Percentiles rank a stretch among this genome's conserved stretches.
These are phyloP conservation scores for Solenodon paradoxus DNA, from an alignment of 2,113 vertebrate genomes.

Conservation along the genomic window DNA sequence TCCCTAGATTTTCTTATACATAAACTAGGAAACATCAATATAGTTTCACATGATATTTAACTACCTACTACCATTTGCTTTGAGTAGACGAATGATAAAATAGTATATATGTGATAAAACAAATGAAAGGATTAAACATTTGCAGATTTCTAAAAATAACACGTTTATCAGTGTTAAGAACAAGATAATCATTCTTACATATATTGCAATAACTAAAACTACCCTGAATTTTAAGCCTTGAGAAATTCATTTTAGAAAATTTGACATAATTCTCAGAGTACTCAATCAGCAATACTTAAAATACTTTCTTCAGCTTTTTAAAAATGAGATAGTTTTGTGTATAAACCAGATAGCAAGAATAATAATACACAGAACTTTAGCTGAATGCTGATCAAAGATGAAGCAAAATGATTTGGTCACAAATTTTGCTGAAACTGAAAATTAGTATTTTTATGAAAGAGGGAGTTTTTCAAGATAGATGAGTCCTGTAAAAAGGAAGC, in stretches of 20 bases:
- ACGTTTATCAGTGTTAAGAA: neutral
- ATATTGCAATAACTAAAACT: conserved; percentile 4
- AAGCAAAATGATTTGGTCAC: neutral
- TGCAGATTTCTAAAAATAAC: neutral
- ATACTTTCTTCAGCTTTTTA: conserved; percentile 27
- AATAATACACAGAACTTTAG: neutral
- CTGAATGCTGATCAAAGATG: neutral
- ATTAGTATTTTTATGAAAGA: too few relatives aligned
- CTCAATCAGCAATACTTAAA: conserved; percentile 1
- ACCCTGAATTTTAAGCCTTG: neutral
- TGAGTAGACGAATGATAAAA: neutral
- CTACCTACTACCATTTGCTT: neutral
- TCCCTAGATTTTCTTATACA: neutral
- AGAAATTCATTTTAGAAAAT: neutral
- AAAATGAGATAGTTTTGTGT: conserved; percentile 6
- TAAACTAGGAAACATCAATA: neutral
- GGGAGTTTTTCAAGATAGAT: neutral
- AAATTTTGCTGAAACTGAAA: neutral
- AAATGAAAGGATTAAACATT: neutral
- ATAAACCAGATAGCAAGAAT: conserved; percentile 4
- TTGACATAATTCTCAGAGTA: conserved; percentile 5
- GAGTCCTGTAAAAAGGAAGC: neutral
- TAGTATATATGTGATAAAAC: neutral
- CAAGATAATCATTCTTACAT: neutral
- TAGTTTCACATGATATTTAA: neutral